phyloP scores from a whole-genome alignment of 1,140 invertebrate species.

The Rhagoletis pomonella region DNA sequence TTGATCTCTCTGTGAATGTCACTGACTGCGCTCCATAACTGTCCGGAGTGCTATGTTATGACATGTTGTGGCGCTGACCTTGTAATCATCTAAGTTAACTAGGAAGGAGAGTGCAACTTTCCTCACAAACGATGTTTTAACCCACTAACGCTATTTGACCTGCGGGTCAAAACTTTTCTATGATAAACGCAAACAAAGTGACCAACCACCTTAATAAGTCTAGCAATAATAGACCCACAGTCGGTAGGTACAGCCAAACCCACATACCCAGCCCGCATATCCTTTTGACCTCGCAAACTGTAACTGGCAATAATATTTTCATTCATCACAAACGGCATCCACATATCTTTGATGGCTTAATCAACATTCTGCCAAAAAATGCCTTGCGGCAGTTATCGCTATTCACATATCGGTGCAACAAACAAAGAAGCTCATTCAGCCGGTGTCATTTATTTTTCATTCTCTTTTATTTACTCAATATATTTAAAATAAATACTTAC shows the following conservation, averaged over 20 bases:
- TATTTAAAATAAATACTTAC: slow-evolving; percentile 38
- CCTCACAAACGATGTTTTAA: no score
- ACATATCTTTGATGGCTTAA: background rate
- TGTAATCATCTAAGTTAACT: no score
- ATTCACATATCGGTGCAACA: background rate
- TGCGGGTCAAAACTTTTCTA: no score
- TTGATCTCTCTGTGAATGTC: no score
- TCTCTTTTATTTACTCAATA: slow-evolving; percentile 34
- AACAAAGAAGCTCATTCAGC: background rate
- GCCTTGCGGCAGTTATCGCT: background rate
- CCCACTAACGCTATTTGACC: no score
- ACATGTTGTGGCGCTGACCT: no score
- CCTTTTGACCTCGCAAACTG: background rate
- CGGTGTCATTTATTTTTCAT: slow-evolving; percentile 1
- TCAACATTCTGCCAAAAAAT: background rate
- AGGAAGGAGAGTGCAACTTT: no score
- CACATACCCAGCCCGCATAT: background rate
- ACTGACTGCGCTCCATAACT: no score
- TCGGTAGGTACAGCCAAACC: background rate
- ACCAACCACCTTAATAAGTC: no score
- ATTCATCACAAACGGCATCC: background rate
- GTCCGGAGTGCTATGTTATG: no score
- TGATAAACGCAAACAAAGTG: no score
- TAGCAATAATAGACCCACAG: background rate
- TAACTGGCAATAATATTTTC: slow-evolving; percentile 30